Conservation (phyloP, 2,888 invertebrate genomes). For the Malthinus seriepunctatus region DNA sequence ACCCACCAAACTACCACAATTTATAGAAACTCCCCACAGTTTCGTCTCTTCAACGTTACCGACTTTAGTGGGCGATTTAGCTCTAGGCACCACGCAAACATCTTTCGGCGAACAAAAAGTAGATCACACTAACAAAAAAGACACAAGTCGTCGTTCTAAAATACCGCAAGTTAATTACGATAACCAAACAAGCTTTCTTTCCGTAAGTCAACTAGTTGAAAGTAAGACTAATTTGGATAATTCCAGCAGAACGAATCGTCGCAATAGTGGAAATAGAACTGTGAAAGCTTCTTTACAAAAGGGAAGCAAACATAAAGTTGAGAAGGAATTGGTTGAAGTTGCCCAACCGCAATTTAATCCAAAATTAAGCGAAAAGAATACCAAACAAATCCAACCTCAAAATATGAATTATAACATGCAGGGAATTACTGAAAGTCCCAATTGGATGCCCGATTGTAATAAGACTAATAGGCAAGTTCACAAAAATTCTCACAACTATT, state of each 20-base stretch:
- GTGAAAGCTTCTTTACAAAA: slow-evolving; percentile 31
- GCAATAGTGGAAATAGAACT: slow-evolving; percentile 43
- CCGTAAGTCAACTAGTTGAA: slow-evolving; percentile 67
- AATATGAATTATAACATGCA: slow-evolving; percentile 21
- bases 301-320: slow-evolving; percentile 9
- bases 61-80: slow-evolving; percentile 65
- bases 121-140: slow-evolving; percentile 34
- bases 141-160: slow-evolving; percentile 25
- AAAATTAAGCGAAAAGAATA: slow-evolving; percentile 3
- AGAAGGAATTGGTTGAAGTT: slow-evolving; percentile 16
- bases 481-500: slow-evolving; percentile 49
- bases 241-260: slow-evolving; percentile 40
- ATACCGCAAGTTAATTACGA: slow-evolving; percentile 32
- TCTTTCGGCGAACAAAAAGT: slow-evolving; percentile 45
- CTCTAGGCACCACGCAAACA: slow-evolving; percentile 50
- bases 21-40: slow-evolving; percentile 51
- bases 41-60: slow-evolving; percentile 60
- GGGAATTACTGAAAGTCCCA: slow-evolving; percentile 12
- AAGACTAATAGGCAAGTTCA: slow-evolving; percentile 34
- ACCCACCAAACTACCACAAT: slow-evolving; percentile 57
- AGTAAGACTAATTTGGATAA: slow-evolving; percentile 50
- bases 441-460: slow-evolving; percentile 32
- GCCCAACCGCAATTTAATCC: slow-evolving; percentile 4
- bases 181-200: slow-evolving; percentile 59
- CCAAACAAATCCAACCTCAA: slow-evolving; percentile 9